A percentile compares a stretch with the other conserved stretches of the same genome.
phyloP scores from a whole-genome alignment of 64 coral and sea anemone genomes.

The Stichodactyla mertensii region DNA sequence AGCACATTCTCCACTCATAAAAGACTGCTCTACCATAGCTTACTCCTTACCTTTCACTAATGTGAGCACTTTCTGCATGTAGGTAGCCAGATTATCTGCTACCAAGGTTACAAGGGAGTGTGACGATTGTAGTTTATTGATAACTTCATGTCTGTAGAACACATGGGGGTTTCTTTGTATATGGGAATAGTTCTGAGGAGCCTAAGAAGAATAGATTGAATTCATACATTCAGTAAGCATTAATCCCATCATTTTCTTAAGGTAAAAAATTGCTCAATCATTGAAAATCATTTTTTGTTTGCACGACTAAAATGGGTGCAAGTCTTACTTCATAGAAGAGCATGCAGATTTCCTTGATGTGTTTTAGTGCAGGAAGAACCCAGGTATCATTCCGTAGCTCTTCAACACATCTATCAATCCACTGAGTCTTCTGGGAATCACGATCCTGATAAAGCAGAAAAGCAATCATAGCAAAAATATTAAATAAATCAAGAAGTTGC shows the following conservation, averaged over 20 bases:
- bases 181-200: slow-evolving; percentile 98
- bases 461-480: not conserved
- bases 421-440: slow-evolving; percentile 98
- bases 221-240: not conserved
- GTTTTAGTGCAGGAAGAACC: slow-evolving; percentile 95
- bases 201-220: slow-evolving; percentile 38
- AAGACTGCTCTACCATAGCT: too few relatives aligned
- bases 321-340: slow-evolving; percentile 89
- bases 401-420: slow-evolving; percentile 97
- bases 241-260: too few relatives aligned
- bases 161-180: slow-evolving; percentile 97
- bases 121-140: slow-evolving; percentile 81
- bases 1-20: too few relatives aligned
- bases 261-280: too few relatives aligned
- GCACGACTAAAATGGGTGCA: not conserved
- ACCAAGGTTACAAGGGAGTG: slow-evolving; percentile 78
- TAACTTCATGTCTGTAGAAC: slow-evolving; percentile 96
- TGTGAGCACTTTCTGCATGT: slow-evolving; percentile 77
- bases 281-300: too few relatives aligned
- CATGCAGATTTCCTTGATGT: slow-evolving; percentile 97
- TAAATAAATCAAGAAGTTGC: too few relatives aligned
- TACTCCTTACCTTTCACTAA: slow-evolving; percentile 45
- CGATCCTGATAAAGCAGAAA: slow-evolving; percentile 60
- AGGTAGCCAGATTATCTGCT: slow-evolving; percentile 83
- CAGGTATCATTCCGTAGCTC: slow-evolving; percentile 98